phyloP scores from a whole-genome alignment of 2,797 vertebrate species.

The Halcyon leucocephala region DNA sequence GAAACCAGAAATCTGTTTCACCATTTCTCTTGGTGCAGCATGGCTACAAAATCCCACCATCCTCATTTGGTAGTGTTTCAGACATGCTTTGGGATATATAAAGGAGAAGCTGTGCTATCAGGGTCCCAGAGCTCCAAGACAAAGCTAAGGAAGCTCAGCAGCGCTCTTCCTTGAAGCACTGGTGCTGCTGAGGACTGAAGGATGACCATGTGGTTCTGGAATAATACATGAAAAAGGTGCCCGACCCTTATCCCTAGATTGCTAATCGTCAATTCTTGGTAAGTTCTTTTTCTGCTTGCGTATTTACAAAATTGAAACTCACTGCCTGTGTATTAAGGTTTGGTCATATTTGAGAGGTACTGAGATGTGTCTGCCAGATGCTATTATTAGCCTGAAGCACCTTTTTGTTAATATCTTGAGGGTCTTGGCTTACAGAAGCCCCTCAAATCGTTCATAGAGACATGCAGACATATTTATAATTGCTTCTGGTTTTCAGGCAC shows the following conservation, averaged over 20 bases:
- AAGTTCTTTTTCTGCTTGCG: background rate
- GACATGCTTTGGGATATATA: background rate
- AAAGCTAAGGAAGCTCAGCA: background rate
- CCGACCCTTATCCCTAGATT: background rate
- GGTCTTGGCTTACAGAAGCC: background rate
- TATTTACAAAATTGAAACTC: background rate
- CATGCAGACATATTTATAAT: background rate
- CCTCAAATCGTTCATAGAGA: background rate
- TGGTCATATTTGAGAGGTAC: background rate
- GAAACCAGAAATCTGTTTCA: background rate
- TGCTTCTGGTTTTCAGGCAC: background rate
- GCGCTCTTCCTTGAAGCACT: background rate
- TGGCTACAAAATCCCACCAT: background rate
- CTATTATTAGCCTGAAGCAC: background rate
- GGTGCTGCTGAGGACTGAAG: background rate
- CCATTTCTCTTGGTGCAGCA: background rate
- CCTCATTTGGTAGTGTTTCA: background rate
- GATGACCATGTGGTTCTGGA: background rate
- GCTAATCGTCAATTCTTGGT: background rate
- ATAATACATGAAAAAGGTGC: background rate
- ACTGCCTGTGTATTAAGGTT: background rate
- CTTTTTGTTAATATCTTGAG: background rate
- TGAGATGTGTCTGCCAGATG: background rate
- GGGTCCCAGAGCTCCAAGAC: background rate
- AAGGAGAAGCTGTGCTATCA: background rate